A percentile compares a stretch with the other conserved stretches of the same genome.
Evolutionary conservation across 1,140 invertebrate species (phyloP).

Genomic region (Calliopsis andreniformis): DNA sequence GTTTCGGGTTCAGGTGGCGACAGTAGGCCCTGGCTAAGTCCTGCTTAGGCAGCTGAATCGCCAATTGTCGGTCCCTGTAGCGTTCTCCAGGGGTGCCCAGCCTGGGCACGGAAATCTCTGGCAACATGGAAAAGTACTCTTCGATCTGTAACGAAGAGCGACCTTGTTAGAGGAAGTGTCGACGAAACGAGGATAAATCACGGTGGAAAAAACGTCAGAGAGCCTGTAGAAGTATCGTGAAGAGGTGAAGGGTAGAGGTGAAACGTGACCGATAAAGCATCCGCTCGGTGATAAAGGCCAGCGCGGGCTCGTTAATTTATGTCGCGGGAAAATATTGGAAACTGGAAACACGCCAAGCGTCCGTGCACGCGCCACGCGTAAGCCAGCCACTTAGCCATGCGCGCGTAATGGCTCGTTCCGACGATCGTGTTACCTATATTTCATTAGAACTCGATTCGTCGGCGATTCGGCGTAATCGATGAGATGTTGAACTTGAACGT

Average conservation of each 20-base stretch:
- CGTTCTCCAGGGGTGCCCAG: conserved; percentile 90
- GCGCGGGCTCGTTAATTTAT: conserved; percentile 29
- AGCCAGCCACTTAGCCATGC: conserved; percentile 7
- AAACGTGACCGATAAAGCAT: conserved; percentile 39
- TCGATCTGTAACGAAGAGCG: conserved; percentile 78
- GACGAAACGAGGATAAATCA: not conserved
- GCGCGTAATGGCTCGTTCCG: not conserved
- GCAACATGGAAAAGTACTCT: conserved; percentile 87
- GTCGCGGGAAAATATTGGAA: conserved; percentile 70
- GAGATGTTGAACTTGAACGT: not conserved
- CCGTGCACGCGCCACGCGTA: conserved; percentile 53
- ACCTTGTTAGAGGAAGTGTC: not conserved
- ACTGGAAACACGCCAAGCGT: conserved; percentile 67
- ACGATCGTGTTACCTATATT: not conserved
- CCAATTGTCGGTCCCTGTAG: conserved; percentile 90
- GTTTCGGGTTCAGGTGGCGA: conserved; percentile 89
- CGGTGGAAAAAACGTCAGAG: conserved; percentile 18
- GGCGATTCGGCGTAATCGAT: not conserved
- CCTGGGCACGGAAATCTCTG: conserved; percentile 89
- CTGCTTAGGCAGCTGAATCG: conserved; percentile 95
- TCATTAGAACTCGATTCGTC: not conserved
- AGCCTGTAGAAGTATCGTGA: conserved; percentile 19
- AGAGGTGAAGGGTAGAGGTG: not conserved
- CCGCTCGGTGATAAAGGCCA: conserved; percentile 46
- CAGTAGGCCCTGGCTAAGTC: conserved; percentile 95